Percentiles rank a stretch among this genome's conserved stretches.
Conservation (phyloP, 1,140 invertebrate genomes). For the Cecropterus lyciades region DNA sequence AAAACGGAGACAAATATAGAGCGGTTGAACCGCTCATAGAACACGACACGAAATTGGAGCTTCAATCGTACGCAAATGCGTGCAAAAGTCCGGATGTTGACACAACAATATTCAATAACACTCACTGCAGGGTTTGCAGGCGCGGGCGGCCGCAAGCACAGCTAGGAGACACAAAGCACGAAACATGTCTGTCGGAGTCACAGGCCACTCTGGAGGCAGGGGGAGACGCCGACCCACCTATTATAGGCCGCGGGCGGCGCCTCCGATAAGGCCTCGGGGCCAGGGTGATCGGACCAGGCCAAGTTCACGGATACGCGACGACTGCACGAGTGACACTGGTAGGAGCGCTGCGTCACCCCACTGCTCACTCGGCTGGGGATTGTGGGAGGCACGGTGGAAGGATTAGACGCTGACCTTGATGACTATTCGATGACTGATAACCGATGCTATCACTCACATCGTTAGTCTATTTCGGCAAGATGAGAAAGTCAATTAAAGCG, state of each 20-base stretch:
- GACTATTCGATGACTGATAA: slow-evolving; percentile 42
- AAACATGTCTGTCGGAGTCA: slow-evolving; percentile 75
- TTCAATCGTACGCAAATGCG: no score
- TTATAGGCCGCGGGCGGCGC: slow-evolving; percentile 81
- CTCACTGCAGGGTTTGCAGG: slow-evolving; percentile 80
- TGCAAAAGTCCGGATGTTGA: slow-evolving; percentile 9
- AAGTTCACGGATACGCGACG: slow-evolving; percentile 79
- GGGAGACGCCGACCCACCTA: slow-evolving; percentile 79
- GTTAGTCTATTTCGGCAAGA: slow-evolving; percentile 35
- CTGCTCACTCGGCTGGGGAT: slow-evolving; percentile 45
- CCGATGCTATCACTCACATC: slow-evolving; percentile 26
- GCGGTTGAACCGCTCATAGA: neutral
- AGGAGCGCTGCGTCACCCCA: slow-evolving; percentile 57
- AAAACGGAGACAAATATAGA: neutral
- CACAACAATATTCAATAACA: slow-evolving; percentile 41
- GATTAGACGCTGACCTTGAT: slow-evolving; percentile 71
- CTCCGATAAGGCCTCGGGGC: slow-evolving; percentile 77
- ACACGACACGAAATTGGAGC: slow-evolving; percentile 8
- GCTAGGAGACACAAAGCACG: slow-evolving; percentile 69
- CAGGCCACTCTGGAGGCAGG: slow-evolving; percentile 68
- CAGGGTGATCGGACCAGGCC: slow-evolving; percentile 75
- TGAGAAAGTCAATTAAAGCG: slow-evolving; percentile 33
- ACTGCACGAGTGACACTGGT: slow-evolving; percentile 62
- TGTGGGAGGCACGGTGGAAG: slow-evolving; percentile 51
- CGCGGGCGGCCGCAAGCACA: slow-evolving; percentile 57